Base-by-base conservation (phyloP, 1,140 invertebrate genomes). In the Brachionus koreanus region DNA sequence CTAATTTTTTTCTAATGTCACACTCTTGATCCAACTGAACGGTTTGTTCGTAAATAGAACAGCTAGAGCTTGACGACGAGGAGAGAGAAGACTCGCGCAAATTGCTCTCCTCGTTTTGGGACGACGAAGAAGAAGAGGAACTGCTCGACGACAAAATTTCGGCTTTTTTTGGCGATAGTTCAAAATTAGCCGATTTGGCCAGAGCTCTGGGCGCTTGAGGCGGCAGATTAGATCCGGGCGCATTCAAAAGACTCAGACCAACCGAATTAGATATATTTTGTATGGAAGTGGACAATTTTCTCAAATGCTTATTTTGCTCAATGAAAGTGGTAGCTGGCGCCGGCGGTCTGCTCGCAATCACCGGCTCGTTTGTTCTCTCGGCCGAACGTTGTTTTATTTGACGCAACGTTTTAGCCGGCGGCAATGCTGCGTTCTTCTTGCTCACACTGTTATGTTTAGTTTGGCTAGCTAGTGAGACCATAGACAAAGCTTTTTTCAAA, bases 301-400 rank as follows among this genome's bases (percentile, higher is more conserved):
- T 57, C 23, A 79, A 61, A n/a, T 79, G 76, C 57, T 79, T 79
- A 49, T 65, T 79, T 79, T 79, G 76, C 12, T 79, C 76, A 16
- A 42, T 61, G 33, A 79, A 79, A 29, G 69, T 74, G 3, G 67
- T 65, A 10, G 63, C 33, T 6, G 63, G 63, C n/a, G 35, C 35
- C 0, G n/a, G 5, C n/a, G 49, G 49, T 0, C 39, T 42, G 39
- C 37, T 42, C 7, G 39, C 39, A 7, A 13, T 13, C 1, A 7
- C 5, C 6, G 16, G 49, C 10, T 33, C 5, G 9, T 42, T 3
- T 49, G 16, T 33, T 33, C 75, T 19, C 2, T 77, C 75, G 10
- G 25, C 25, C 29, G 75, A 77, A 4, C 39, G 33, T 61, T 79
- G 76, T 61, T 79, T 79, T 5, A 79, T 43, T 79, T 79, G 76